Percentiles rank a stretch among this genome's conserved stretches.
Conservation (phyloP, 2,888 invertebrate species). For the Mythimna vitellina region DNA sequence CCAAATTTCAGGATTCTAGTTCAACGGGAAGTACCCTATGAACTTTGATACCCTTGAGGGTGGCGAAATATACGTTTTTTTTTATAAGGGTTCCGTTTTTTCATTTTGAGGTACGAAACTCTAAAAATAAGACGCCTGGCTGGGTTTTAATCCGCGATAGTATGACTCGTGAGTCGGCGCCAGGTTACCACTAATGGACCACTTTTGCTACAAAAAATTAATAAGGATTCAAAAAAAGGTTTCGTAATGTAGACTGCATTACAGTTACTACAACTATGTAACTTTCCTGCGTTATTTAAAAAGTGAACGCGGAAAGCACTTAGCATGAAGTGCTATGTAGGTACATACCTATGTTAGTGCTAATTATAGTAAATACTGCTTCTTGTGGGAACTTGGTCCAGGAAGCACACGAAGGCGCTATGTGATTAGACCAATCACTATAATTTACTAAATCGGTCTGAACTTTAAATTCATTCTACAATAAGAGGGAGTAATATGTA, state of each 20-base stretch:
- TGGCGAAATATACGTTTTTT: too few species aligned
- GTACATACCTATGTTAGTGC: background rate
- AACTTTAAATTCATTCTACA: constrained; percentile 15
- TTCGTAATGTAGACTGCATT: background rate
- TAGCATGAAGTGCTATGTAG: constrained; percentile 27
- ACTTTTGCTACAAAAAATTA: background rate
- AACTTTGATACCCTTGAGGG: too few species aligned
- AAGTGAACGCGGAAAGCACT: constrained; percentile 57
- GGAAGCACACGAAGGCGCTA: constrained; percentile 43
- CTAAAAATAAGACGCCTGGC: too few species aligned
- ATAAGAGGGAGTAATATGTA: too few species aligned
- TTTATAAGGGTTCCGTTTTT: too few species aligned
- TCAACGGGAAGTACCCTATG: too few species aligned
- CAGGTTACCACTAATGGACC: too few species aligned
- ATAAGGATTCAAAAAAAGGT: constrained; percentile 1
- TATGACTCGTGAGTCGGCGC: too few species aligned
- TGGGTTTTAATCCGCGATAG: too few species aligned
- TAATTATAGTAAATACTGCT: constrained; percentile 48
- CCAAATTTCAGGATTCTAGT: too few species aligned
- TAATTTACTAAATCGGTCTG: constrained; percentile 24
- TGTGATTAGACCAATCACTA: constrained; percentile 31
- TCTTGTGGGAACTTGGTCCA: constrained; percentile 35
- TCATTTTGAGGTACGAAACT: too few species aligned
- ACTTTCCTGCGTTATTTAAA: constrained; percentile 48
- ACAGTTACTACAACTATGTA: constrained; percentile 5